These are phyloP conservation scores for Dimorphilus gyrociliatus DNA, from an alignment of 2,888 invertebrate species.

Conservation along the genomic window DNA sequence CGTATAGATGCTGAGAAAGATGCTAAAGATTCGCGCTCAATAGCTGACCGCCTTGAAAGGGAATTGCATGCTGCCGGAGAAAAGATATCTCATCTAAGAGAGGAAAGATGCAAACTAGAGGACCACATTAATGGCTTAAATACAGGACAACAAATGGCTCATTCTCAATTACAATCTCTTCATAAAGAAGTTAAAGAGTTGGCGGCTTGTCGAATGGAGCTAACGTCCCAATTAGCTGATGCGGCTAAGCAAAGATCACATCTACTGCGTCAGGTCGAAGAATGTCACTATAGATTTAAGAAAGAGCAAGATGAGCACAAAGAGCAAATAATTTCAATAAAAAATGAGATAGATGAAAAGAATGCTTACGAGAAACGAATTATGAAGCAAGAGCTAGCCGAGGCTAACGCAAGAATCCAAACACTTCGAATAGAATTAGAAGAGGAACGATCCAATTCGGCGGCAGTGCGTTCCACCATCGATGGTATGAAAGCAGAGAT, in stretches of 20 bases:
- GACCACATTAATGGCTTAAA: slow-evolving; percentile 23
- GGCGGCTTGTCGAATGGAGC: slow-evolving; percentile 15
- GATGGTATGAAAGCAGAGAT: too few species aligned
- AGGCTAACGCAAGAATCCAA: too few species aligned
- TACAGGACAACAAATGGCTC: slow-evolving; percentile 21
- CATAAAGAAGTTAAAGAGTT: slow-evolving; percentile 10
- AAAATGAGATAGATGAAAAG: too few species aligned
- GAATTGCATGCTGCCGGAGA: slow-evolving; percentile 21
- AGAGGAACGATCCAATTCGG: too few species aligned
- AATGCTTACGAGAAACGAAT: too few species aligned
- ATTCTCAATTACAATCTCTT: slow-evolving; percentile 24
- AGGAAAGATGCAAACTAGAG: slow-evolving; percentile 21
- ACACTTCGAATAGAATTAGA: too few species aligned
- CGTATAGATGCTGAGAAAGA: slow-evolving; percentile 23
- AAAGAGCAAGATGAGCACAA: slow-evolving; percentile 25
- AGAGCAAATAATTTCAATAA: too few species aligned
- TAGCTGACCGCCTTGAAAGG: slow-evolving; percentile 24
- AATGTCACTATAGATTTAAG: too few species aligned
- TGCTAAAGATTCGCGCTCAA: slow-evolving; percentile 18
- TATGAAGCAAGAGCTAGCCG: too few species aligned
- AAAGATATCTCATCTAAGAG: slow-evolving; percentile 15
- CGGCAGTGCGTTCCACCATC: too few species aligned
- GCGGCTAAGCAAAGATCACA: slow-evolving; percentile 15
- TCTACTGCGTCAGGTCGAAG: slow-evolving; percentile 6
- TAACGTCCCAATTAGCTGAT: slow-evolving; percentile 23